phyloP scores from a whole-genome alignment of 2,113 vertebrate species.

The Myrmophylax atrothorax region DNA sequence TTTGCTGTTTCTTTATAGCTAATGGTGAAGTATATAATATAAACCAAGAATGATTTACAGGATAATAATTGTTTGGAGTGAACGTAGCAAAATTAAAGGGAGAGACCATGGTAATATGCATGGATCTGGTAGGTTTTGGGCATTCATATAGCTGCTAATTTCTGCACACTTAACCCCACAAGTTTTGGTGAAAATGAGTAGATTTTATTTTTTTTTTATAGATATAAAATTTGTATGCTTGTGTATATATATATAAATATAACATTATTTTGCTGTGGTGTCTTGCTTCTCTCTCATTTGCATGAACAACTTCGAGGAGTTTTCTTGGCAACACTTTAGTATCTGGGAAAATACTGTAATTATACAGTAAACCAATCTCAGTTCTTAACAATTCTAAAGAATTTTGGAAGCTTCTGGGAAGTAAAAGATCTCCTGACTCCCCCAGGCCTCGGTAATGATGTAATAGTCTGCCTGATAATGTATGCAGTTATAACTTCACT shows the following conservation, averaged over 20 bases:
- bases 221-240: background rate
- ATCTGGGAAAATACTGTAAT: background rate
- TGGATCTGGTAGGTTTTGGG: background rate
- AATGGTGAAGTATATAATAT: background rate
- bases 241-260: background rate
- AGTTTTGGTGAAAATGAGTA: background rate
- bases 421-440: background rate
- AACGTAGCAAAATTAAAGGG: background rate
- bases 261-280: background rate
- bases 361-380: background rate
- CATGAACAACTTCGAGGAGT: background rate
- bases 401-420: background rate
- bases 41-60: background rate
- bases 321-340: background rate
- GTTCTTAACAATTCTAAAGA: background rate
- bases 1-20: slow-evolving; percentile 9
- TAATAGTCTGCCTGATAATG: background rate
- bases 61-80: background rate
- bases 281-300: background rate
- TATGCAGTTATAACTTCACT: background rate
- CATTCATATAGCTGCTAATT: background rate
- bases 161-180: fast-evolving
- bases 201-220: background rate
- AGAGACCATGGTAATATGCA: background rate
- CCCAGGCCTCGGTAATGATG: background rate